Base-by-base conservation (phyloP, 2,888 invertebrate genomes). In the Charanyca ferruginea region DNA sequence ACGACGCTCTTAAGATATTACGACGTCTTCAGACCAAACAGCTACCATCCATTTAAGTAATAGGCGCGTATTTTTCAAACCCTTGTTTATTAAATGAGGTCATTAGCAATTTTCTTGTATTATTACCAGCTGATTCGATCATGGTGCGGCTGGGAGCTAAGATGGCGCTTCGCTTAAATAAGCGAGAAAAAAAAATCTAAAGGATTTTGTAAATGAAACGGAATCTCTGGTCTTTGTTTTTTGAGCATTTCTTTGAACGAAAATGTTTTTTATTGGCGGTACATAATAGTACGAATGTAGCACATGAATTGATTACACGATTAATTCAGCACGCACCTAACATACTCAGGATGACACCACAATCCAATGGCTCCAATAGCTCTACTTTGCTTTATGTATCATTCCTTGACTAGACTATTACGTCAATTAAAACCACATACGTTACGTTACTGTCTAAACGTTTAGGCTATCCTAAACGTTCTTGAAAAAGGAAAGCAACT, bases 21-120 rank as follows among this genome's bases (percentile, higher is more conserved):
- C 66, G 42, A 57, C 35, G 70, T 70, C 74, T 55, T 49, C 67
- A 52, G 67, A 59, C 66, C 69, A 60, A 69, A 63, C 53, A 59
- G 72, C 74, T 79, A 65, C 79, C 79, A 81, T 83, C 81, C 73
- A 82, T 85, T 85, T 83, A 68, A 75, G 72, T 85, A 85, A 86
- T 85, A 78, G 81, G 61, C 68, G 75, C 77, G 71, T 83, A 87
- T 89, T 86, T 85, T 84, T 87, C 85, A 89, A 87, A 73, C 74
- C 75, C 89, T 89, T 88, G 89, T 91, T 91, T 89, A 90, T 89
- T 88, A 90, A 91, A 91, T 89, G 91, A 83, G 87, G 83, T 87
- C 87, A 89, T 90, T 90, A 89, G 87, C 87, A 85, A 88, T 89
- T 89, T 90, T 87, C 90, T 87, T 88, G 89, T 89, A 87, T 84